A percentile compares a stretch with the other conserved stretches of the same genome.
Conservation (phyloP, 2,113 vertebrate species). For the Cyprinus carpio region DNA sequence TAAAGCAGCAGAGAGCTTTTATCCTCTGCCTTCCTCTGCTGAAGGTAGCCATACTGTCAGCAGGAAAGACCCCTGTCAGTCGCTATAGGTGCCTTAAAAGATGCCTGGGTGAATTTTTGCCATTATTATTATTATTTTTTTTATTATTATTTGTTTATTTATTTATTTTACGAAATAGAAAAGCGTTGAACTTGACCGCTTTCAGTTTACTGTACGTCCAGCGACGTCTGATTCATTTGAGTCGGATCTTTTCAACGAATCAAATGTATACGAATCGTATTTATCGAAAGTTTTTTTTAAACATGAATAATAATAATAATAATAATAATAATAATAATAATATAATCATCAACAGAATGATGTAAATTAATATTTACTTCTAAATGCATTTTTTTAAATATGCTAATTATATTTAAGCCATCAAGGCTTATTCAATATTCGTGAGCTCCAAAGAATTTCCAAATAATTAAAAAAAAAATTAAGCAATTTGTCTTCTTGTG, state of each 20-base stretch:
- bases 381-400: neutral
- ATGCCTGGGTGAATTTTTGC: conserved; percentile 61
- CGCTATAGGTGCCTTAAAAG: conserved; percentile 36
- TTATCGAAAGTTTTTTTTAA: no score
- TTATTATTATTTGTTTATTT: no score
- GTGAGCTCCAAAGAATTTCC: no score
- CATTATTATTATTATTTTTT: neutral
- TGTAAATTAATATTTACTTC: neutral
- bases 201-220: no score
- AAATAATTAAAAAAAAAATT: no score
- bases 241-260: neutral
- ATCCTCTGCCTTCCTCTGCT: conserved; percentile 65
- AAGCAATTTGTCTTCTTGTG: no score
- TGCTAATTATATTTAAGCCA: neutral
- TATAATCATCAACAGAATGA: neutral
- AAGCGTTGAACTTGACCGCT: neutral
- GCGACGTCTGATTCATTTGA: neutral
- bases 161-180: neutral
- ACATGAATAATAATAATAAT: no score
- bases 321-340: no score
- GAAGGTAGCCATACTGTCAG: conserved; percentile 74
- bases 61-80: conserved; percentile 61
- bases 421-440: no score
- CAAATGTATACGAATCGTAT: neutral
- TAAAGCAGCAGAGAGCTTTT: conserved; percentile 53